Percentiles rank a stretch among this genome's conserved stretches.
Conservation (phyloP, 2,888 invertebrate species). For the Julus scandinavius region DNA sequence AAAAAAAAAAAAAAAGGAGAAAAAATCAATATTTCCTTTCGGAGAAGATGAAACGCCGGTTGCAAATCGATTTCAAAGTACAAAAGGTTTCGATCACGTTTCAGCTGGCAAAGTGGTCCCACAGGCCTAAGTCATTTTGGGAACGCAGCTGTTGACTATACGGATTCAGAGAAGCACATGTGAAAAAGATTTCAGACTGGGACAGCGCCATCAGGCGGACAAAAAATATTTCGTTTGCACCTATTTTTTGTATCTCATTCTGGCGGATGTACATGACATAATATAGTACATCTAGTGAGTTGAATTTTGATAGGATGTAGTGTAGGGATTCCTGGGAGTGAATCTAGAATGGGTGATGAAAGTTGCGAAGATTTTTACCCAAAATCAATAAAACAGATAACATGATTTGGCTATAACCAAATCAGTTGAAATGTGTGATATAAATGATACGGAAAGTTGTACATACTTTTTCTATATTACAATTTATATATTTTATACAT, state of each 20-base stretch:
- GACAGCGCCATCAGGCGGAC: background rate
- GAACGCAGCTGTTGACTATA: slow-evolving; percentile 47
- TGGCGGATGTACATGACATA: slow-evolving; percentile 6
- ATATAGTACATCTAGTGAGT: background rate
- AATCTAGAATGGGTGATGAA: background rate
- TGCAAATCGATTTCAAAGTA: slow-evolving; percentile 51
- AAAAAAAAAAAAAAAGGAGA: too few species aligned
- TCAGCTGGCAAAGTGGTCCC: slow-evolving; percentile 50
- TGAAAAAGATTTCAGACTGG: background rate
- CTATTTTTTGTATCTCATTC: background rate
- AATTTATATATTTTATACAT: too few species aligned
- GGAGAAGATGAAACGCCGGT: slow-evolving; percentile 46
- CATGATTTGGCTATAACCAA: background rate
- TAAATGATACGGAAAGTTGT: too few species aligned
- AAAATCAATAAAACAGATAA: slow-evolving; percentile 12
- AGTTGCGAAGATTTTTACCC: background rate
- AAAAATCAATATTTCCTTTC: slow-evolving; percentile 12
- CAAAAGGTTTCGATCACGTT: slow-evolving; percentile 51
- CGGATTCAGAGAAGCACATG: background rate
- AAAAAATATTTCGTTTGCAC: background rate
- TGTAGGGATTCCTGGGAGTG: background rate
- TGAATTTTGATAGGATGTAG: slow-evolving; percentile 1
- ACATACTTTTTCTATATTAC: too few species aligned
- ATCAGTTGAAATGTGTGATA: background rate
- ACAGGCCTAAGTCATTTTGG: slow-evolving; percentile 48